Evolutionary conservation across 2,113 vertebrate species (phyloP).

Genomic region (Excalfactoria chinensis): DNA sequence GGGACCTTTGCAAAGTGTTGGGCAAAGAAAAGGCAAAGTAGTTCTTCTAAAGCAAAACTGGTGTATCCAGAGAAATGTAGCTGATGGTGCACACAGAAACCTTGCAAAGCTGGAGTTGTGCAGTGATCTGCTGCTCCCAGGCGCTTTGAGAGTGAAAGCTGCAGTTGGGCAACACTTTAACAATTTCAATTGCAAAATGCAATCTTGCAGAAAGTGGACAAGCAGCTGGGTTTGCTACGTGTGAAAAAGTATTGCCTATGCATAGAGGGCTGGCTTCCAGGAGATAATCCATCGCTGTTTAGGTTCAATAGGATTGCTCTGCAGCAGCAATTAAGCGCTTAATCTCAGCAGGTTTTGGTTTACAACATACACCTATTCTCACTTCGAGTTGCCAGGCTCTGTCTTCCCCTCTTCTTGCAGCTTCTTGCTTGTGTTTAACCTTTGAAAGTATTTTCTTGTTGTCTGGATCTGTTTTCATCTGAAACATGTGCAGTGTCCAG

Average conservation of each 20-base stretch:
- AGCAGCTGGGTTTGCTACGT: neutral
- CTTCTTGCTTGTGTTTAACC: neutral
- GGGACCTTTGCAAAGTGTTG: neutral
- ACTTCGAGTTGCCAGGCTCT: neutral
- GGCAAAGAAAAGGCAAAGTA: neutral
- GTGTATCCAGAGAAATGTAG: neutral
- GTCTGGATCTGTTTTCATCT: fast-evolving
- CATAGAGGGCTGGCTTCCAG: neutral
- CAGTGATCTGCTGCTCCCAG: neutral
- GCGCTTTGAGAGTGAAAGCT: neutral
- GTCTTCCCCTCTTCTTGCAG: fast-evolving
- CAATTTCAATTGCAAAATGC: neutral
- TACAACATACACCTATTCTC: neutral
- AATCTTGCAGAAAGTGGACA: neutral
- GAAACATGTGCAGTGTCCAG: fast-evolving
- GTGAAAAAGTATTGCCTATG: neutral
- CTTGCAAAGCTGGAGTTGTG: fast-evolving
- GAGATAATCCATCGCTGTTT: neutral
- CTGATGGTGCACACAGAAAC: fast-evolving
- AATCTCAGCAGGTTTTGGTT: neutral
- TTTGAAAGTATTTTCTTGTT: neutral
- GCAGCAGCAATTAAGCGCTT: neutral
- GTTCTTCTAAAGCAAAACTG: neutral
- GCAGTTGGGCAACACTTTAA: neutral
- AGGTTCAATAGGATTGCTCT: neutral